Percentiles rank a stretch among this genome's conserved stretches.
Evolutionary conservation across 2,888 invertebrate genomes (phyloP).

Genomic region (Agapostemon virescens): DNA sequence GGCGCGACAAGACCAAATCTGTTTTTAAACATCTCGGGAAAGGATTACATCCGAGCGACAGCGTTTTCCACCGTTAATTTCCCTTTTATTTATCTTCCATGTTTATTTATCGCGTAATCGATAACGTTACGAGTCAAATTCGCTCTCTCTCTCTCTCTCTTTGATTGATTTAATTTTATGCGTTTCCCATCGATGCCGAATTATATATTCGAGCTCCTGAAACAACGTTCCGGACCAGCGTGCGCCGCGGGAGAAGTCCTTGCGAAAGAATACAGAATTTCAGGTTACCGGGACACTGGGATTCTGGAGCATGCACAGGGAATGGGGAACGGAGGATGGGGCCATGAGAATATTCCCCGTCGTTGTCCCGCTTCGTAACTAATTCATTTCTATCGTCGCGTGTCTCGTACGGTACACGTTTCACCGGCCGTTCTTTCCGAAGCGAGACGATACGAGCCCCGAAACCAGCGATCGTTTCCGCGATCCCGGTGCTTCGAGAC

Average conservation of each 20-base stretch:
- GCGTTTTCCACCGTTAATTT: too few relatives aligned
- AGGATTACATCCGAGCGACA: too few relatives aligned
- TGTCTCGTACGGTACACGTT: not conserved
- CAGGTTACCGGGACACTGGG: constrained; percentile 47
- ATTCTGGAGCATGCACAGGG: constrained; percentile 30
- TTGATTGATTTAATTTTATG: too few relatives aligned
- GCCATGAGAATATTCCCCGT: constrained; percentile 33
- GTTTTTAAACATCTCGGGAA: too few relatives aligned
- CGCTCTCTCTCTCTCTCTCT: too few relatives aligned
- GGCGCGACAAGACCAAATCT: too few relatives aligned
- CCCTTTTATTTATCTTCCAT: too few relatives aligned
- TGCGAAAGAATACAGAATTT: constrained; percentile 37
- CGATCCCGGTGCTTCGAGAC: not conserved
- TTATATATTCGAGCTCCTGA: too few relatives aligned
- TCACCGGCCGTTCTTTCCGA: not conserved
- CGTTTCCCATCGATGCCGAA: too few relatives aligned
- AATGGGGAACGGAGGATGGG: not conserved
- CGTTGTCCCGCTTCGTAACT: constrained; percentile 42
- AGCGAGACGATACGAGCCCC: not conserved
- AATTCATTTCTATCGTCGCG: constrained; percentile 48
- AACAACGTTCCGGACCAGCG: too few relatives aligned
- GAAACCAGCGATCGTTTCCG: not conserved
- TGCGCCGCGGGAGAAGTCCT: constrained; percentile 16
- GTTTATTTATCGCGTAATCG: too few relatives aligned
- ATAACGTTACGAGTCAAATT: too few relatives aligned